Evolutionary conservation across 2,888 invertebrate genomes (phyloP), one percentile per base, ranked within the genome.

Genomic region (Cheiracanthium punctorium): DNA sequence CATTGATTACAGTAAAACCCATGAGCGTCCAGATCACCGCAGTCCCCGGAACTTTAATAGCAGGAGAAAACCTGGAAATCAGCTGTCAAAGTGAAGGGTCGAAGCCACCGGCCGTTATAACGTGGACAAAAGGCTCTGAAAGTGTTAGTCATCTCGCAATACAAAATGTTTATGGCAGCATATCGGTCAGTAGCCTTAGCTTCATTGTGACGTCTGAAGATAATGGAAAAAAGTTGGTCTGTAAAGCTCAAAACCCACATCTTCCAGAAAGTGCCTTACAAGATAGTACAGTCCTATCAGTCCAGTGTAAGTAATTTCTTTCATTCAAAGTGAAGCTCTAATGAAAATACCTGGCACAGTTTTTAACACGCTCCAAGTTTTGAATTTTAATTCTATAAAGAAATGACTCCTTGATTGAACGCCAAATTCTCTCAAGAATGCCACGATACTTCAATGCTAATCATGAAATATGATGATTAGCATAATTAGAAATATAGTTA

Each of bases 281-380:
- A 80, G 90, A 90, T 58, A 87, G 88, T 48, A 80, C 88, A 80
- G 88, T 58, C 24, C 87, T 90, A 17, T 88, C 89, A 75, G 88
- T 90, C 67, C 88, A 89, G 43, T 90, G 90, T 90, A 85, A 89
- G 90, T 88, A 58, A n/a, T n/a, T n/a, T n/a, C n/a, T n/a, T n/a
- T n/a, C n/a, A n/a, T n/a, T n/a, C n/a, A n/a, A n/a, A n/a, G n/a
- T n/a, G n/a, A n/a, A n/a, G n/a, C n/a, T n/a, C n/a, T n/a, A n/a
- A n/a, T n/a, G n/a, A n/a, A n/a, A n/a, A n/a, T n/a, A n/a, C n/a
- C n/a, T n/a, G n/a, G n/a, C n/a, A n/a, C n/a, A n/a, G n/a, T n/a
- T n/a, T n/a, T n/a, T n/a, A n/a, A n/a, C n/a, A n/a, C n/a, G n/a
- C n/a, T n/a, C n/a, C n/a, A n/a, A n/a, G n/a, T n/a, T n/a, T n/a